A percentile compares a stretch with the other conserved stretches of the same genome.
phyloP scores from a whole-genome alignment of 2,797 vertebrate species.

The Enteromius anoplus region DNA sequence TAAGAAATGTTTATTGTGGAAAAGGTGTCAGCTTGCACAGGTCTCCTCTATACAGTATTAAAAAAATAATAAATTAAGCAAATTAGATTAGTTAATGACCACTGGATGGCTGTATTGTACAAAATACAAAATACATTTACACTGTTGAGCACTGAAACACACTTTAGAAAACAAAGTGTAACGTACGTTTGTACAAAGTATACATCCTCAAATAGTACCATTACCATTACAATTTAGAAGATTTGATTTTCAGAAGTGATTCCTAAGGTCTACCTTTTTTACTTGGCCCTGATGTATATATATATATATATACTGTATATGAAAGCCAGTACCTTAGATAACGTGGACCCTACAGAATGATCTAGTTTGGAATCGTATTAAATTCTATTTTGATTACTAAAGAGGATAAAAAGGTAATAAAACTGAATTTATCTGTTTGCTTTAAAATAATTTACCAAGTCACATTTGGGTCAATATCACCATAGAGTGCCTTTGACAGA shows the following conservation, averaged over 20 bases:
- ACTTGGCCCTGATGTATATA: too few relatives aligned
- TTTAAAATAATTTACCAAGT: not conserved
- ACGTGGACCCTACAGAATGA: too few relatives aligned
- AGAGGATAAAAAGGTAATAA: too few relatives aligned
- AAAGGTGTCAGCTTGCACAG: not conserved
- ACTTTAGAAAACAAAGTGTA: not conserved
- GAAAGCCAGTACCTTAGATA: too few relatives aligned
- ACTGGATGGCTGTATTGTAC: slow-evolving; percentile 57
- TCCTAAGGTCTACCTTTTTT: too few relatives aligned
- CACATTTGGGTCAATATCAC: not conserved
- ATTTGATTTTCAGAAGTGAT: too few relatives aligned
- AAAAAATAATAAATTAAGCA: not conserved
- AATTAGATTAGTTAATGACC: slow-evolving; percentile 8
- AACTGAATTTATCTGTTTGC: not conserved
- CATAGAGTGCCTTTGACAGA: too few relatives aligned
- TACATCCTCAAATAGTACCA: not conserved
- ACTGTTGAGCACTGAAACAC: not conserved
- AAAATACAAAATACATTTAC: not conserved
- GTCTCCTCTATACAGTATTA: not conserved
- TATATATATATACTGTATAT: too few relatives aligned
- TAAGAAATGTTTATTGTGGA: not conserved
- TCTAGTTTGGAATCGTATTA: too few relatives aligned
- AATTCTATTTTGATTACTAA: too few relatives aligned
- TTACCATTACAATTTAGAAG: not conserved
- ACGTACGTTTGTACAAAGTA: not conserved